Evolutionary conservation across 2,113 vertebrate genomes (phyloP), one percentile per base, ranked within the genome.

Genomic region (Tricholaema leucomelas): DNA sequence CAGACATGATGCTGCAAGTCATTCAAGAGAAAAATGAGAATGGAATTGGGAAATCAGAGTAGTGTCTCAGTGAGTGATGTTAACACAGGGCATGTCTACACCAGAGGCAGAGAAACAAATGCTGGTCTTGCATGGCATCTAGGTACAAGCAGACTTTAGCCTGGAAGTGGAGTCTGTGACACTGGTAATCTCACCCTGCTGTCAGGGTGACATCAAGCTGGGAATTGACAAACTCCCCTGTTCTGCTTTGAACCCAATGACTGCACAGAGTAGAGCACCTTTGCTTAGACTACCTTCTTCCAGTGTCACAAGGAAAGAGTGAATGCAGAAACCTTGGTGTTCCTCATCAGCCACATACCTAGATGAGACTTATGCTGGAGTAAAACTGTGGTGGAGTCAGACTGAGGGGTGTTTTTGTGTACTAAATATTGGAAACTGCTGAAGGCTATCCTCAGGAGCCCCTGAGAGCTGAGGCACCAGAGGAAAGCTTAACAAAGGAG

Each of bases 1-100:
- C 19, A 2, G 3, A 46, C 46, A 38, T 2, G 3, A 12, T 71
- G 50, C 13, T 31, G 6, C 35, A 61, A 56, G 19, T 10, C 0
- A 0, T 59, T 52, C 4, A 31, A 11, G 35, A 80, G 35, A 38
- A 79, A 79, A 21, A 19, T 0, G 2, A 36, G 55, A 24, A 61
- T 14, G 8, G 42, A 42, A 48, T 23, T 18, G 52, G 0, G 11
- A 23, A 58, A 17, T 54, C 17, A 30, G 17, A n/a, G 5, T 11
- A 52, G 48, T 1, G 10, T 48, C 21, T 30, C 10, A 28, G 5
- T 11, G 33, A 9, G 8, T 67, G 38, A 40, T 81, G 10, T 30
- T 36, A 61, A 25, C n/a, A 4, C 19, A 33, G 38, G 44, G 17
- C n/a, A 38, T 0, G 2, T 66, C 17, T 42, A 10, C 13, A 36